phyloP scores from a whole-genome alignment of 2,797 vertebrate species.

The Erithacus rubecula region DNA sequence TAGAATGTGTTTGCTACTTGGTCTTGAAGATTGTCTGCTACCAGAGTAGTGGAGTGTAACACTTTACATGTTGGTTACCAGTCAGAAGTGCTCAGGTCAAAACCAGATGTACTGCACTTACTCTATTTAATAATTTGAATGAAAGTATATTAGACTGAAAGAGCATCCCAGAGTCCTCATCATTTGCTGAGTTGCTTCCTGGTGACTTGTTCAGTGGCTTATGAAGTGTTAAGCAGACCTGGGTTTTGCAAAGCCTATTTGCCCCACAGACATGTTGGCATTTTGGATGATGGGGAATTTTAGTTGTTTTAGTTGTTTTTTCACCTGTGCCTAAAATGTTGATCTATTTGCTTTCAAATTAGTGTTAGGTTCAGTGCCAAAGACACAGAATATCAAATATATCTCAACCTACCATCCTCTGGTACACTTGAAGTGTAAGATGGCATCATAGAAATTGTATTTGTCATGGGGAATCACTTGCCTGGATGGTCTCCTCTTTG shows the following conservation, averaged over 20 bases:
- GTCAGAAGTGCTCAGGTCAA: background rate
- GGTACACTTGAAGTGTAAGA: background rate
- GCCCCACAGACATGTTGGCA: background rate
- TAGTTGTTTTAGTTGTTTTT: background rate
- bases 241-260: background rate
- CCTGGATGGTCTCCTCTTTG: background rate
- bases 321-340: fast-evolving
- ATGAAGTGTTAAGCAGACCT: background rate
- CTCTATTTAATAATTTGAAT: constrained; percentile 26
- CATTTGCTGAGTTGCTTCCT: background rate
- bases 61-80: background rate
- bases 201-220: background rate
- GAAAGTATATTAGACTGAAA: background rate
- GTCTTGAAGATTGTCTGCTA: background rate
- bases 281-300: background rate
- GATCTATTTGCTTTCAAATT: background rate
- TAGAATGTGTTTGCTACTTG: background rate
- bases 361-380: background rate
- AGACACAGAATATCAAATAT: background rate
- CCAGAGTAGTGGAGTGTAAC: background rate
- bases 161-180: background rate
- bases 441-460: background rate
- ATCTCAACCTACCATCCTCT: background rate
- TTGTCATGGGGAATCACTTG: background rate
- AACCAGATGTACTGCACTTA: background rate